Conservation (phyloP, 1,140 invertebrate genomes). For the Hetaerina americana region DNA sequence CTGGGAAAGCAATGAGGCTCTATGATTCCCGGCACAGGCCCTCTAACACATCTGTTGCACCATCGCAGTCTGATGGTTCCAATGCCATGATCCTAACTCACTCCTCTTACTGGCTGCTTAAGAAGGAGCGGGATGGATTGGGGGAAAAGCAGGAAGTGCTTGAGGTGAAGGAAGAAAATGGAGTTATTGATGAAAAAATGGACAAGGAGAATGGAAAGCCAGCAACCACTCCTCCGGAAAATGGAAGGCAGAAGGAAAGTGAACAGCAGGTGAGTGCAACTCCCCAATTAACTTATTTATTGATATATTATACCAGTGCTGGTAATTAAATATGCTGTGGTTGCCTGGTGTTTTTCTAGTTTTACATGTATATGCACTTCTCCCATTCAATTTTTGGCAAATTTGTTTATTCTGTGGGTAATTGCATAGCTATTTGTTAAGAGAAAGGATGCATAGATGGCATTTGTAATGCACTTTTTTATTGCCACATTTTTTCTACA, state of each 20-base stretch:
- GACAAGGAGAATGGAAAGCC: not conserved
- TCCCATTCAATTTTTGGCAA: no score
- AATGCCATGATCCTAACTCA: slow-evolving; percentile 47
- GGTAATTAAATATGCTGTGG: no score
- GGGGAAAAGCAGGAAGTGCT: not conserved
- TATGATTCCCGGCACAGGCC: slow-evolving; percentile 52
- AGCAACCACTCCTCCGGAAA: not conserved
- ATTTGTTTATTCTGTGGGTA: no score
- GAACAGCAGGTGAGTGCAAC: not conserved
- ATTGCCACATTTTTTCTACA: no score
- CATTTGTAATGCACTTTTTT: no score
- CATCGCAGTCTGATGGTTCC: slow-evolving; percentile 28
- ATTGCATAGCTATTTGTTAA: no score
- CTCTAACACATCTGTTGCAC: slow-evolving; percentile 40
- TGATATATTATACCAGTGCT: no score
- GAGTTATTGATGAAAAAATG: not conserved
- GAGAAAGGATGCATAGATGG: no score
- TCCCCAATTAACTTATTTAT: no score
- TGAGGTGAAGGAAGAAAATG: not conserved
- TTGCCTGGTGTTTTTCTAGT: no score
- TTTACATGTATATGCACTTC: no score
- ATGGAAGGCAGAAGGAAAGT: not conserved
- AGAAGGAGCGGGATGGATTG: slow-evolving; percentile 9
- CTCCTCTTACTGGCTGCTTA: slow-evolving; percentile 41
- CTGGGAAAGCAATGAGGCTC: slow-evolving; percentile 45